A percentile compares a stretch with the other conserved stretches of the same genome.
These are phyloP conservation scores for Callorhinus ursinus DNA, from an alignment of 2,113 vertebrate species.

Conservation along the genomic window DNA sequence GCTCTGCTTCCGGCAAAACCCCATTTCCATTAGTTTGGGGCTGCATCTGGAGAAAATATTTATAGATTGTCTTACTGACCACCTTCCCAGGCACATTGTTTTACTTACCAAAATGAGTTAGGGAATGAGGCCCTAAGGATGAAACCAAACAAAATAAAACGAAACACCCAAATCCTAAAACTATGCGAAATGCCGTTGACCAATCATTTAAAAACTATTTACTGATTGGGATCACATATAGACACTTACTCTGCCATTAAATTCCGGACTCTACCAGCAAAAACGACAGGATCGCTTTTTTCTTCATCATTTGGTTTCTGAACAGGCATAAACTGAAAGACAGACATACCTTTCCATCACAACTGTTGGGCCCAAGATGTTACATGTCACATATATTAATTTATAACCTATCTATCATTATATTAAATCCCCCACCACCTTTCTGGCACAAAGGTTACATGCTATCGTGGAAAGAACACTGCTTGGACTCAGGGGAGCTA, in stretches of 20 bases:
- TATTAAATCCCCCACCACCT: no score
- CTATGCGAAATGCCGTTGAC: background rate
- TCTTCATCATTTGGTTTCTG: constrained; percentile 93
- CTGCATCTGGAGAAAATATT: background rate
- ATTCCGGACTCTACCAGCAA: constrained; percentile 90
- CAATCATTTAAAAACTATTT: background rate
- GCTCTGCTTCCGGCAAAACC: background rate
- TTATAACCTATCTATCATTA: background rate
- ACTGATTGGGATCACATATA: background rate
- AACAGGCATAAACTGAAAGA: constrained; percentile 93
- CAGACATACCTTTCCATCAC: constrained; percentile 31
- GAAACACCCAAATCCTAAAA: background rate
- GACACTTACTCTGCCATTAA: constrained; percentile 93
- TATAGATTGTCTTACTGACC: background rate
- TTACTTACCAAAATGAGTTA: background rate
- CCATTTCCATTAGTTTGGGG: background rate
- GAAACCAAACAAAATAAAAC: background rate
- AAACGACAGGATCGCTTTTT: constrained; percentile 90
- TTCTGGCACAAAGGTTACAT: background rate
- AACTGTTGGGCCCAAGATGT: background rate
- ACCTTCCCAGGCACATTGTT: background rate
- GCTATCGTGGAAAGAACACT: background rate
- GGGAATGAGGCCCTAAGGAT: background rate
- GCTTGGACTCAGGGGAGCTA: background rate
- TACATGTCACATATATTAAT: background rate